These are phyloP conservation scores for Ceyx cyanopectus DNA, from an alignment of 2,113 vertebrate species.

Conservation along the genomic window DNA sequence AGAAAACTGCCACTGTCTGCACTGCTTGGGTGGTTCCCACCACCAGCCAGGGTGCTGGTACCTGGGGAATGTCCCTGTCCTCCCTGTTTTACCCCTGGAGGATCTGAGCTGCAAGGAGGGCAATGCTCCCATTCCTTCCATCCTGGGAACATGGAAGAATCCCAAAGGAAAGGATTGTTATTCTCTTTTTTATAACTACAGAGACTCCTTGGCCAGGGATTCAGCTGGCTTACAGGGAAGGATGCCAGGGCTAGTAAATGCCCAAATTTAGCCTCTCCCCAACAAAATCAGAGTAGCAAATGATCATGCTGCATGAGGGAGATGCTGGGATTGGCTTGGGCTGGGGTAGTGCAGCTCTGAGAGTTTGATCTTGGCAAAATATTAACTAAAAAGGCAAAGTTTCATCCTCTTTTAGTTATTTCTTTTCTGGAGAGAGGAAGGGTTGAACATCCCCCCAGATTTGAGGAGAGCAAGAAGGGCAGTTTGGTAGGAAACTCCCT, in stretches of 20 bases:
- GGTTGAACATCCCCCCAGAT: not conserved
- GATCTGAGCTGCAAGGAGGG: fast-evolving
- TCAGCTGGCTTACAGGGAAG: not conserved
- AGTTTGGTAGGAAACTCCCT: not conserved
- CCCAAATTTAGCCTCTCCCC: not conserved
- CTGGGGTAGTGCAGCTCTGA: not conserved
- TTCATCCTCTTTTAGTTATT: not conserved
- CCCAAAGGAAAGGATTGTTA: not conserved
- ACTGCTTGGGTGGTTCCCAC: fast-evolving
- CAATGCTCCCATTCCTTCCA: fast-evolving
- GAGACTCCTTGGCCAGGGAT: not conserved
- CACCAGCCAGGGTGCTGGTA: fast-evolving
- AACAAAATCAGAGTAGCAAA: not conserved
- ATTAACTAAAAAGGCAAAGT: not conserved
- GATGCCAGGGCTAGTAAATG: not conserved
- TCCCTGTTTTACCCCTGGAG: not conserved
- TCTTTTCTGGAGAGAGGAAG: not conserved
- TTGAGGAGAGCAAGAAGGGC: not conserved
- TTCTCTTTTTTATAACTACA: not conserved
- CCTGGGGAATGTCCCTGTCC: fast-evolving
- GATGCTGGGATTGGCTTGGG: not conserved
- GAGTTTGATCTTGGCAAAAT: not conserved
- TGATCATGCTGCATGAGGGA: fast-evolving
- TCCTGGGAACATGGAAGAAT: not conserved
- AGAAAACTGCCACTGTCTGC: not conserved